Evolutionary conservation across 2,888 invertebrate species (phyloP), one percentile per base, ranked within the genome.

Genomic region (Lepeophtheirus nordmannii): DNA sequence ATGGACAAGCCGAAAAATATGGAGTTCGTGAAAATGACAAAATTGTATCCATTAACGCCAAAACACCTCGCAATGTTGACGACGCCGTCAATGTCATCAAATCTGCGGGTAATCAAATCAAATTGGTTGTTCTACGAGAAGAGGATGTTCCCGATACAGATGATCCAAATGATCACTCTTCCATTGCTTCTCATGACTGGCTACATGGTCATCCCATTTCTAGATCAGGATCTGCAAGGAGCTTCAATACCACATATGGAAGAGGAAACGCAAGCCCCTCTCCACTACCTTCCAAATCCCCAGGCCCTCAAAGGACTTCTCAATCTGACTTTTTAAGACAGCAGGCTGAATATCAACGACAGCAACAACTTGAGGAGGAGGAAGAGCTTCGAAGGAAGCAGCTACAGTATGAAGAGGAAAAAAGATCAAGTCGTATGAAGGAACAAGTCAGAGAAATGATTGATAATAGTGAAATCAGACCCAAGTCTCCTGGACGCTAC

Each of bases 21-120:
- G 66, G 66, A n/a, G 66, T 66, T 22, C 58, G 60, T 8, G 66
- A 66, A 23, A 60, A 60, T 17, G 66, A 66, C 41, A 66, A 66
- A 58, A 60, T 66, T 46, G 17, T 66, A 1, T 60, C 66, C 20
- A 66, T 66, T 30, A 66, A 66, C 46, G 22, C n/a, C 60, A 66
- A 60, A 23, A 66, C 58, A 10, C 66, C 66, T 17, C 39, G 66
- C 9, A 66, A 66, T 20, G 66, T 66, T 5, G 66, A 66, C 60
- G 66, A 66, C 40, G 66, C 66, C 41, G 66, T 66, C 39, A 58
- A 39, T 9, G 58, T 66, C 22, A 66, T 66, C 46, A 66, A 66
- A 58, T 38, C 58, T 41, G 66, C 66, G 11, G 66, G 66, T 10
- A 66, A 66, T 23, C 59, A 58, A 17, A 66, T 66, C 59, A 66